Evolutionary conservation across 1,140 invertebrate species (phyloP), one percentile per base, ranked within the genome.

Genomic region (Orchestia grillus): DNA sequence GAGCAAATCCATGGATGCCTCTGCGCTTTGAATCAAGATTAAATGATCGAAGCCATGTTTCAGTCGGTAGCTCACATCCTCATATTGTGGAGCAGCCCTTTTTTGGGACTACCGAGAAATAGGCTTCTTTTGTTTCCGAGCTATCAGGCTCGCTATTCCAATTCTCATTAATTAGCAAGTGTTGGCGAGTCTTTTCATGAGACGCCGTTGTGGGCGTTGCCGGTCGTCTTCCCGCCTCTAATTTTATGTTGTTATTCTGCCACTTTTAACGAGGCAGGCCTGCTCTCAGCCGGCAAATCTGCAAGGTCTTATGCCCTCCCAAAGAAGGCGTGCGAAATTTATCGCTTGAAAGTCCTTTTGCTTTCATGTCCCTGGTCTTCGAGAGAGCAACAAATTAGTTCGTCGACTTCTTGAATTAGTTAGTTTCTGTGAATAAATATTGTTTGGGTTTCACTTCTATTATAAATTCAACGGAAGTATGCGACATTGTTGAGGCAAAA

Each of bases 161-260:
- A 90, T 90, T 90, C 88, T 90, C 88, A 44, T 90, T 90, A 90
- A 90, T 90, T 90, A 90, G 88, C 88, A 90, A 90, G 41, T 44
- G 41, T 90, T 41, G 4, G 88, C 88, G 11, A 36, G 43, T 42
- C 88, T 90, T 90, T 90, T 90, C 88, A 90, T 90, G 88, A 90
- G 43, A 90, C n/a, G 88, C 88, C 15, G 88, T 44, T 36, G 36
- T 90, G 88, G 88, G 88, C 88, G 88, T 90, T 90, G 16, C 88
- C 88, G 28, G 88, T 90, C 41, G 88, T 41, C 88, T 23, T 90
- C 88, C 15, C 15, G 88, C n/a, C 43, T 44, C 88, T 90, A 90
- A 90, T 90, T 90, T 90, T 90, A 42, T 90, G 88, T 36, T 42
- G 88, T 90, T 90, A 90, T 90, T 41, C 43, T 90, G 88, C 28